A percentile compares a stretch with the other conserved stretches of the same genome.
Evolutionary conservation across 2,113 vertebrate genomes (phyloP).

Genomic region (Saguinus imperator): DNA sequence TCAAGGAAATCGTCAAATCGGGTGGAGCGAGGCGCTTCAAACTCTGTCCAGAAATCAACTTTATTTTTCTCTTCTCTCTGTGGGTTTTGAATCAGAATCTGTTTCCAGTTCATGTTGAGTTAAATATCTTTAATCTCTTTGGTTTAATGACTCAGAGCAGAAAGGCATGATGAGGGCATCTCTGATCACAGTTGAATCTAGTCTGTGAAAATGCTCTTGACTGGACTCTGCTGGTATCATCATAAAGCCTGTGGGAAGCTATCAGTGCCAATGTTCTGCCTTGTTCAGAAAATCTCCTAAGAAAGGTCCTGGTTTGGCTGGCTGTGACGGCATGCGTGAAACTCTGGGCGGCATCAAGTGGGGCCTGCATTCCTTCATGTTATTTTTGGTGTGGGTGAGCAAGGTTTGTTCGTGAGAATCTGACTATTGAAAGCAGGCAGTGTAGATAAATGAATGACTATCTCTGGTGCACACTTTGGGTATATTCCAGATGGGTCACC

Average conservation of each 20-base stretch:
- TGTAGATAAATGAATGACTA: not conserved
- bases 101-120: not conserved
- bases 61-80: not conserved
- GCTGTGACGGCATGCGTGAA: not conserved
- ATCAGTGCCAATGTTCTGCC: not conserved
- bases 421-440: not conserved
- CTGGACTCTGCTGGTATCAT: not conserved
- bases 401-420: not conserved
- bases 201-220: not conserved
- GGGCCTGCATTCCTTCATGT: not conserved
- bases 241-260: too few species aligned
- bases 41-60: not conserved
- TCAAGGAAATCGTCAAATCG: not conserved
- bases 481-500: not conserved
- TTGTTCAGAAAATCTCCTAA: not conserved
- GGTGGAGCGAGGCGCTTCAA: too few species aligned
- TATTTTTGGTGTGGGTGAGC: not conserved
- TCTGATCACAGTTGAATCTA: not conserved
- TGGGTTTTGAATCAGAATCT: not conserved
- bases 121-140: too few species aligned
- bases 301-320: not conserved
- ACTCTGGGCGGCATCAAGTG: not conserved
- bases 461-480: not conserved
- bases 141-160: not conserved
- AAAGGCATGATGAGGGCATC: rapidly evolving